A percentile compares a stretch with the other conserved stretches of the same genome.
phyloP scores from a whole-genome alignment of 2,888 invertebrate species.

The Caenorhabditis virilis region DNA sequence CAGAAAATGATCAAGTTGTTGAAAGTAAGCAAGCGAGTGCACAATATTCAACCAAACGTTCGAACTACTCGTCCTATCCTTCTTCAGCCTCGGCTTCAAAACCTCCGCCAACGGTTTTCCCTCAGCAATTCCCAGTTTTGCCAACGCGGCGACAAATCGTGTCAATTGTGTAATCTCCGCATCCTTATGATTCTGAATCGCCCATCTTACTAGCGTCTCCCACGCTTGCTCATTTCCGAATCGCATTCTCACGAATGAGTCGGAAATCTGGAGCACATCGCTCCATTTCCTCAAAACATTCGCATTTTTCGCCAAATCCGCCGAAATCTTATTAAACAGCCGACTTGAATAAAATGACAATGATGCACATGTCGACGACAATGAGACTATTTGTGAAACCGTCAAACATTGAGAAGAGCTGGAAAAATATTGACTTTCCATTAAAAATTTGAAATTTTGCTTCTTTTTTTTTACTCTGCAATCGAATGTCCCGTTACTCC shows the following conservation, averaged over 20 bases:
- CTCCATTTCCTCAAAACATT: slow-evolving; percentile 24
- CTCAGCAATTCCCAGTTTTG: slow-evolving; percentile 14
- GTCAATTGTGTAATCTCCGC: slow-evolving; percentile 6
- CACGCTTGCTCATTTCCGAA: slow-evolving; percentile 23
- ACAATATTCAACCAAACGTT: slow-evolving; percentile 22
- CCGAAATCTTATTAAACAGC: slow-evolving; percentile 10
- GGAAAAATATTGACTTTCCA: not conserved
- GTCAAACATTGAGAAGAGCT: slow-evolving; percentile 9
- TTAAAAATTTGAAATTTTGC: slow-evolving; percentile 1
- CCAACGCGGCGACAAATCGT: slow-evolving; percentile 17
- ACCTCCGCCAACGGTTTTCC: slow-evolving; percentile 20
- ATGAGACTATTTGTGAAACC: slow-evolving; percentile 16
- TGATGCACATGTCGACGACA: slow-evolving; percentile 4
- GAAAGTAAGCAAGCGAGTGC: slow-evolving; percentile 27
- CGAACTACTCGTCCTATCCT: not conserved
- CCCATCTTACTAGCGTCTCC: slow-evolving; percentile 20
- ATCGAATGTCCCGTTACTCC: slow-evolving; percentile 8
- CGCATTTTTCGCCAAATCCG: slow-evolving; percentile 15
- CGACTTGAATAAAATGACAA: slow-evolving; percentile 14
- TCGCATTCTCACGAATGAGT: slow-evolving; percentile 18
- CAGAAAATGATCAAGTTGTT: slow-evolving; percentile 19
- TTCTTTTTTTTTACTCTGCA: slow-evolving; percentile 1
- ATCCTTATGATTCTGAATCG: slow-evolving; percentile 16
- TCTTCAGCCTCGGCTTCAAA: slow-evolving; percentile 8
- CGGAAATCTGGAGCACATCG: slow-evolving; percentile 18